Evolutionary conservation across 37 sponge, comb jelly and placozoan genomes (phyloP).

Genomic region (Aphrocallistes beatrix): DNA sequence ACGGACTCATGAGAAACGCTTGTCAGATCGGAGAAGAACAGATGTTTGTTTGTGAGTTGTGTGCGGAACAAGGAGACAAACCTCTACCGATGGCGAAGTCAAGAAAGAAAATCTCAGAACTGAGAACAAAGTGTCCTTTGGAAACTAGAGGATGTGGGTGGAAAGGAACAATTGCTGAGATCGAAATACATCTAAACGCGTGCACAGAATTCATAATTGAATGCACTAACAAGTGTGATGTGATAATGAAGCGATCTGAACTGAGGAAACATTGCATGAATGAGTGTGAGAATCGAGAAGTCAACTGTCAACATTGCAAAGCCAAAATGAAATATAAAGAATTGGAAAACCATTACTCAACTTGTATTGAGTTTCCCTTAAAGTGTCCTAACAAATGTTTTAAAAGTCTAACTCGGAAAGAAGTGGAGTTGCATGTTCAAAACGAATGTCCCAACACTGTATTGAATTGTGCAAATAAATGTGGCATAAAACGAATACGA

Average conservation of each 20-base stretch:
- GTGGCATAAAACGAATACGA: no score
- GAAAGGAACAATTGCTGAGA: not conserved
- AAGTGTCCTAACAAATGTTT: not conserved
- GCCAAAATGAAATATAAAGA: not conserved
- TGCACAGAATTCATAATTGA: not conserved
- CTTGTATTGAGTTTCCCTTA: not conserved
- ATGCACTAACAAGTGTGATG: not conserved
- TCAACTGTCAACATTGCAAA: not conserved
- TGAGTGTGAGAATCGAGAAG: not conserved
- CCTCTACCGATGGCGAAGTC: not conserved
- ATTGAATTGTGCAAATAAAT: no score
- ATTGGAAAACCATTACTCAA: not conserved
- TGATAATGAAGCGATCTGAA: not conserved
- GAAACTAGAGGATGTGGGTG: not conserved
- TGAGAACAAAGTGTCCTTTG: not conserved
- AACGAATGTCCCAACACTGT: not conserved
- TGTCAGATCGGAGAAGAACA: constrained; percentile 7
- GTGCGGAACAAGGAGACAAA: not conserved
- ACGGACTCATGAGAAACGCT: not conserved
- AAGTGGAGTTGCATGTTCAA: not conserved
- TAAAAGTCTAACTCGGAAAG: not conserved
- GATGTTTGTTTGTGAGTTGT: not conserved
- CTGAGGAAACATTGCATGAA: not conserved
- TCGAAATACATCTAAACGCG: not conserved
- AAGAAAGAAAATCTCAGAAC: not conserved